Percentiles rank a stretch among this genome's conserved stretches.
These are phyloP conservation scores for Drosophila kanekoi DNA, from an alignment of 2,888 invertebrate species.

Conservation along the genomic window DNA sequence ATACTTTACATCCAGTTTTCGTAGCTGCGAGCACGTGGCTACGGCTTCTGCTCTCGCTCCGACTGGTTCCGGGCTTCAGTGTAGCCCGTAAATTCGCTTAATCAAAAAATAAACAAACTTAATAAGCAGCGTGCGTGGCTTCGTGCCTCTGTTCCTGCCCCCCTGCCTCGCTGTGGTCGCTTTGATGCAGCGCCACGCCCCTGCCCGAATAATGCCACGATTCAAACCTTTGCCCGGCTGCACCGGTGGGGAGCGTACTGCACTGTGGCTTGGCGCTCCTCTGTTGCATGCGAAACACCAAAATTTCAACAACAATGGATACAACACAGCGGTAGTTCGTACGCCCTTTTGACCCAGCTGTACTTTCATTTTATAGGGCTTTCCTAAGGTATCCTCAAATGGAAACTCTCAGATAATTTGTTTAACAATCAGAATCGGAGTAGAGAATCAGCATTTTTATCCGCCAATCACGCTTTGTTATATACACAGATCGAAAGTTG, in stretches of 20 bases:
- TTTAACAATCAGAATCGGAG: too few species aligned
- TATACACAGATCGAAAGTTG: too few species aligned
- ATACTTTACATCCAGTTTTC: slow-evolving; percentile 40
- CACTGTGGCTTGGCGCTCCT: slow-evolving; percentile 20
- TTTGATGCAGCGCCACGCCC: slow-evolving; percentile 50
- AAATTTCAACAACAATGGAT: slow-evolving; percentile 48
- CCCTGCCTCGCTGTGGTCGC: slow-evolving; percentile 34
- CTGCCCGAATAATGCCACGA: slow-evolving; percentile 6
- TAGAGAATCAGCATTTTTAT: too few species aligned
- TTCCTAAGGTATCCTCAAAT: not conserved
- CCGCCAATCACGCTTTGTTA: too few species aligned
- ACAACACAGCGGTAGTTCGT: slow-evolving; percentile 12
- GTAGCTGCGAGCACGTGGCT: slow-evolving; percentile 43
- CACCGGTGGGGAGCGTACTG: slow-evolving; percentile 8
- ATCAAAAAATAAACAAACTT: slow-evolving; percentile 76
- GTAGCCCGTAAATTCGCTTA: slow-evolving; percentile 66
- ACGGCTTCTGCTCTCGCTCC: slow-evolving; percentile 7
- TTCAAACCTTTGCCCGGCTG: slow-evolving; percentile 12
- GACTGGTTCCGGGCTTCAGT: slow-evolving; percentile 24
- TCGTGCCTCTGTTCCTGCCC: slow-evolving; percentile 3
- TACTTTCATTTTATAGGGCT: slow-evolving; percentile 2
- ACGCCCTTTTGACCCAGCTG: slow-evolving; percentile 31
- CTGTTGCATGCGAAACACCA: slow-evolving; percentile 49
- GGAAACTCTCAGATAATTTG: not conserved
- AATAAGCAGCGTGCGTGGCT: slow-evolving; percentile 59